phyloP scores from a whole-genome alignment of 2,888 invertebrate genomes.

The Oasisia sp. region DNA sequence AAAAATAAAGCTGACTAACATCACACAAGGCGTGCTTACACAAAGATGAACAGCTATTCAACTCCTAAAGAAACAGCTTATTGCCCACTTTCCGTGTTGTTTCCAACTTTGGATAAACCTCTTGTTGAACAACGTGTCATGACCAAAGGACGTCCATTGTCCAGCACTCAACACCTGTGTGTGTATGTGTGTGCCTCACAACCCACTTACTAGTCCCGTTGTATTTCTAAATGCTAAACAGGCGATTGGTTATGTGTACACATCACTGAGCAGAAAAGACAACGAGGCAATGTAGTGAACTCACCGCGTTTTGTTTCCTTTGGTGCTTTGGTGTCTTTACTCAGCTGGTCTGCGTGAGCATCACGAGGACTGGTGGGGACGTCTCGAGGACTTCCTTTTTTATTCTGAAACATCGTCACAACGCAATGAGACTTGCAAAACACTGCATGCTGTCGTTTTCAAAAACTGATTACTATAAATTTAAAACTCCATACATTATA shows the following conservation, averaged over 20 bases:
- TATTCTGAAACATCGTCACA: background rate
- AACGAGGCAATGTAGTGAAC: background rate
- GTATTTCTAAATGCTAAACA: background rate
- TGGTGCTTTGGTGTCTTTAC: background rate
- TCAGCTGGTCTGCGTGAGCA: background rate
- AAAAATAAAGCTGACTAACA: no score
- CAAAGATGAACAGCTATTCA: no score
- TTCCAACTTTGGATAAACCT: no score
- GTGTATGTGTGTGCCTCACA: no score
- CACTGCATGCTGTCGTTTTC: background rate
- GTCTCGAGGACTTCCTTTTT: background rate
- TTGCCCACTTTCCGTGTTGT: no score
- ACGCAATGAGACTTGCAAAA: background rate
- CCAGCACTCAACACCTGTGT: no score
- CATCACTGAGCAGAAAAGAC: background rate
- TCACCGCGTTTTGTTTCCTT: background rate
- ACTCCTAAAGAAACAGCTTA: no score
- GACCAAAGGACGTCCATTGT: no score
- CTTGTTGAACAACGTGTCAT: no score
- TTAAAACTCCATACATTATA: no score
- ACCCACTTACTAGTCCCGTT: no score
- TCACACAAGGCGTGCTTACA: no score
- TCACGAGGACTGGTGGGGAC: background rate
- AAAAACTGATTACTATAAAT: background rate
- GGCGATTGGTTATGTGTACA: background rate